Percentiles rank a stretch among this genome's conserved stretches.
Conservation (phyloP, 2,888 invertebrate species). For the Eremobia ochroleuca region DNA sequence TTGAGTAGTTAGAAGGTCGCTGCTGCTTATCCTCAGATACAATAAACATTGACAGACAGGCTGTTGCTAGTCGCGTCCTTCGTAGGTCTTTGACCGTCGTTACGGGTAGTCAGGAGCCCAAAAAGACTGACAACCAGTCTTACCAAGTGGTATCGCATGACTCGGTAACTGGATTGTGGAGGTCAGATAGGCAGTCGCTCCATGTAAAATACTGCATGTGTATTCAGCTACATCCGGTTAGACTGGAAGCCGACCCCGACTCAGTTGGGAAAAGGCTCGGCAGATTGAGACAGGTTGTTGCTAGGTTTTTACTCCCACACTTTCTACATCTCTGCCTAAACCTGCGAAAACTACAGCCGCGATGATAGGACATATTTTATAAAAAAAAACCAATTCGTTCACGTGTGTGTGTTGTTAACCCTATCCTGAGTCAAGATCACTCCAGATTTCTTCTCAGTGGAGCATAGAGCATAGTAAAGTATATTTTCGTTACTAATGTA, state of each 20-base stretch:
- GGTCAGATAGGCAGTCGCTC: too few relatives aligned
- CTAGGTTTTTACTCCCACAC: neutral
- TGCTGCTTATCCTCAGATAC: too few relatives aligned
- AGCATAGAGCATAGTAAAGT: constrained; percentile 23
- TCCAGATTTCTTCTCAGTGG: constrained; percentile 8
- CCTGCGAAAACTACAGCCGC: neutral
- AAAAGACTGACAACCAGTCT: neutral
- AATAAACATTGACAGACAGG: neutral
- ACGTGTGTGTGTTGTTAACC: neutral
- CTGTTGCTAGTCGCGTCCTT: neutral
- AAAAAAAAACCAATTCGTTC: neutral
- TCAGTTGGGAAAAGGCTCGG: too few relatives aligned
- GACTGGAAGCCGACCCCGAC: neutral
- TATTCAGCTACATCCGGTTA: neutral
- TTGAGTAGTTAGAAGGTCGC: neutral
- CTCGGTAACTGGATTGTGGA: neutral
- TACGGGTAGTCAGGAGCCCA: too few relatives aligned
- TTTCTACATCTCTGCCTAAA: neutral
- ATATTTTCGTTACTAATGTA: constrained; percentile 41
- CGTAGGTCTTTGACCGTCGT: neutral
- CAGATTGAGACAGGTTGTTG: neutral
- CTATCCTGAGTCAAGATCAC: neutral
- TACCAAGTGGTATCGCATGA: neutral
- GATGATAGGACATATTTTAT: neutral
- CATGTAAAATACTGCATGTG: too few relatives aligned